These are phyloP conservation scores for Ptycholaimellus sp. DNA, from an alignment of 2,888 invertebrate genomes.

Conservation along the genomic window DNA sequence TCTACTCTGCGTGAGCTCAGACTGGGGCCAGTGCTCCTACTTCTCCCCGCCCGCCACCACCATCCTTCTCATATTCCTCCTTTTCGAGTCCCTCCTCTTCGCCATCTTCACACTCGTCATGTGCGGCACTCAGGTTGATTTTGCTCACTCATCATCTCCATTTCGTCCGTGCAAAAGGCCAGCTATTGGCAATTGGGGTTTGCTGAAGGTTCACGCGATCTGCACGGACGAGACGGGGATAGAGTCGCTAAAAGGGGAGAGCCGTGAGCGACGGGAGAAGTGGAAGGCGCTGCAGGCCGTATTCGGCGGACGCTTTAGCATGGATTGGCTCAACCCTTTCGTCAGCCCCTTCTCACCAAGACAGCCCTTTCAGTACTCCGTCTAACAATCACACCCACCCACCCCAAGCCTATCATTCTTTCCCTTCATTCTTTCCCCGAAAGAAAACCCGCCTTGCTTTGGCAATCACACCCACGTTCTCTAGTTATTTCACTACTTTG, in stretches of 20 bases:
- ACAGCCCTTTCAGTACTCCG: conserved; percentile 58
- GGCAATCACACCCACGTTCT: too few relatives aligned
- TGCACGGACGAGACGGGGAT: conserved; percentile 81
- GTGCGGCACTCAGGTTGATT: conserved; percentile 79
- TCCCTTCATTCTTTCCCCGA: too few relatives aligned
- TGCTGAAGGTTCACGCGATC: conserved; percentile 87
- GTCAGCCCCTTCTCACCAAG: conserved; percentile 40
- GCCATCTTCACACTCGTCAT: conserved; percentile 91
- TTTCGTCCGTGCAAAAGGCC: too few relatives aligned
- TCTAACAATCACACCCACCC: conserved; percentile 37
- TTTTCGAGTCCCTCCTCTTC: conserved; percentile 79
- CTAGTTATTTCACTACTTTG: too few relatives aligned
- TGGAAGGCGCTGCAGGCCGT: conserved; percentile 87
- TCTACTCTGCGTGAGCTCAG: conserved; percentile 58
- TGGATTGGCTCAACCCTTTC: conserved; percentile 85
- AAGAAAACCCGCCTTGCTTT: too few relatives aligned
- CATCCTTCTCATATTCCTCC: conserved; percentile 60
- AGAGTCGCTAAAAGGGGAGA: conserved; percentile 16
- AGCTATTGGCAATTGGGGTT: too few relatives aligned
- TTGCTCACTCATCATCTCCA: too few relatives aligned
- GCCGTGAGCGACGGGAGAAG: too few relatives aligned
- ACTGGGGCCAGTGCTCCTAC: conserved; percentile 42
- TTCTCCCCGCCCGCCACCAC: conserved; percentile 89
- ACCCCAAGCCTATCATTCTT: too few relatives aligned
- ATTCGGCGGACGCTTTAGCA: conserved; percentile 67